Evolutionary conservation across 2,797 vertebrate species (phyloP), one percentile per base, ranked within the genome.

Genomic region (Enteromius anoplus): DNA sequence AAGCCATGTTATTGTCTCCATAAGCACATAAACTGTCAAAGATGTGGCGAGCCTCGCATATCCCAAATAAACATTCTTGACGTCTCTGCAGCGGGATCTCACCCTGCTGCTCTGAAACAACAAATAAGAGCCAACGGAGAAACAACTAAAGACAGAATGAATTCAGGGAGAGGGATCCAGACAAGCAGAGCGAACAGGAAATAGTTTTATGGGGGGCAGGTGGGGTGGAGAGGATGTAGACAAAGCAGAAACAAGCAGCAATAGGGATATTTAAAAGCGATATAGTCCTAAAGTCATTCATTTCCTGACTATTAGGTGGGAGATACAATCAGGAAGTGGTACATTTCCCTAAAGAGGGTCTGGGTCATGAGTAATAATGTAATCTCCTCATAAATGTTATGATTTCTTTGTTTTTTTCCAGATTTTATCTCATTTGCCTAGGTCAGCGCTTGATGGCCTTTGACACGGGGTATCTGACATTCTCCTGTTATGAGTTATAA

Each of bases 391-490:
- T 76, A 82, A 82, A 77, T 80, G 76, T 84, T 84, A 84, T 82
- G 80, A 62, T 80, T 82, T 69, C 14, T 19, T 42, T 55, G 40
- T 69, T 85, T 40, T 85, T 40, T 55, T 65, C 47, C 32, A 51
- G 76, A 88, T 76, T 75, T 72, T 77, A 75, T 85, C 75, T 49
- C 4, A 8, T 45, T 77, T 70, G 51, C 34, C 71, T 26, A 49
- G 73, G 73, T 65, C 58, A 69, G 72, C 83, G 88, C 85, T 87
- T 62, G 64, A 80, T 72, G 2, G 86, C 86, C 89, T 92, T 91
- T 83, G 91, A 92, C 91, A 88, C 78, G 0, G 86, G 85, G 93
- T 92, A 94, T 89, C 84, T 92, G 89, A 92, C 68, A 71, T 29
- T 86, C 78, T 71, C 47, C 60, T 47, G 15, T 65, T 32, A 84